Evolutionary conservation across 2,888 invertebrate species (phyloP).

Genomic region (Aporophyla nigra): DNA sequence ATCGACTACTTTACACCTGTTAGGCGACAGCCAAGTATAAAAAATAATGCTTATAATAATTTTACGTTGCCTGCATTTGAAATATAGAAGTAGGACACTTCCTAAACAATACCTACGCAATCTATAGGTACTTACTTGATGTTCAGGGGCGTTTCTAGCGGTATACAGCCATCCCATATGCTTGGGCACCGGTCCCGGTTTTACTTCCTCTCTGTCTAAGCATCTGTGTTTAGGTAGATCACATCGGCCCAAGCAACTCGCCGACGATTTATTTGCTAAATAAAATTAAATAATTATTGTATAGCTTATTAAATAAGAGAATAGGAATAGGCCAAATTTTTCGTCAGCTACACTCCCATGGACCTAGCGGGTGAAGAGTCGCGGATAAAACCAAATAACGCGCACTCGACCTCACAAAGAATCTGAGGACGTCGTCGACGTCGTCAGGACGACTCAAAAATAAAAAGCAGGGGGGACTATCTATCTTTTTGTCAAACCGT

Average conservation of each 20-base stretch:
- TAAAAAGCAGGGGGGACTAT: neutral
- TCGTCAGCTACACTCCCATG: neutral
- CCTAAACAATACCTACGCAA: neutral
- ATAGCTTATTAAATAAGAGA: neutral
- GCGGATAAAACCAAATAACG: too few species aligned
- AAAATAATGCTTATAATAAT: neutral
- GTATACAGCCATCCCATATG: conserved; percentile 89
- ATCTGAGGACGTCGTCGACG: too few species aligned
- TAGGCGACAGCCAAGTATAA: conserved; percentile 1
- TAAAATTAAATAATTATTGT: conserved; percentile 16
- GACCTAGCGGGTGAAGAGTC: too few species aligned
- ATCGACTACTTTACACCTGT: conserved; percentile 8
- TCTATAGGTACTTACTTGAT: conserved; percentile 76
- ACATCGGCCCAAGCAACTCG: conserved; percentile 86
- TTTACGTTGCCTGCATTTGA: neutral
- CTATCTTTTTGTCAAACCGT: neutral
- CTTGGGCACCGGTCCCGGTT: conserved; percentile 84
- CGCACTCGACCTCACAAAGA: too few species aligned
- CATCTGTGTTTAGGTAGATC: conserved; percentile 86
- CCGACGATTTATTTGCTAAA: conserved; percentile 79
- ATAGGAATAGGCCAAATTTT: neutral
- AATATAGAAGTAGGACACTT: neutral
- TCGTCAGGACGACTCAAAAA: neutral
- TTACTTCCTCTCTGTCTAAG: conserved; percentile 79
- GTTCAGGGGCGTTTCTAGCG: conserved; percentile 84